Percentiles rank a stretch among this genome's conserved stretches.
Evolutionary conservation across 2,888 invertebrate genomes (phyloP).

Genomic region (Patella depressa): DNA sequence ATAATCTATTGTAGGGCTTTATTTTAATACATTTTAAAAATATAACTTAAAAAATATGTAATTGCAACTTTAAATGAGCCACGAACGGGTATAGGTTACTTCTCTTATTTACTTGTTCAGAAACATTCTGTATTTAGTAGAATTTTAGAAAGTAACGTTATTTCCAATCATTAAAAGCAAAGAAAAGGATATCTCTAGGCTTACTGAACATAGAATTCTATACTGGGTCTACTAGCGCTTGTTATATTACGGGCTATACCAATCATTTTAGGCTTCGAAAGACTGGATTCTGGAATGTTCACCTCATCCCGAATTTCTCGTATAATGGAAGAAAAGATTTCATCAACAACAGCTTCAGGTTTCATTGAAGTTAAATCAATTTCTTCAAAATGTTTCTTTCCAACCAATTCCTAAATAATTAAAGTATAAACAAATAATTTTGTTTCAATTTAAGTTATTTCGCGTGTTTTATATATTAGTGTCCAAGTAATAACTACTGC

Average conservation of each 20-base stretch:
- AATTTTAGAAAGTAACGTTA: not conserved
- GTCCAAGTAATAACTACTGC: too few species aligned
- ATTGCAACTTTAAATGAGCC: too few species aligned
- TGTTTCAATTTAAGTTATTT: too few species aligned
- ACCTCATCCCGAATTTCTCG: constrained; percentile 71
- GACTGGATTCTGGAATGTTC: constrained; percentile 60
- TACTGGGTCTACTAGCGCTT: constrained; percentile 69
- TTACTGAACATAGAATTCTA: constrained; percentile 70
- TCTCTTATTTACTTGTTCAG: too few species aligned
- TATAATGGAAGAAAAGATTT: constrained; percentile 70
- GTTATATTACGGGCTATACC: constrained; percentile 68
- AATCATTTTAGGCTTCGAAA: constrained; percentile 63
- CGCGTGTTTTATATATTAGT: too few species aligned
- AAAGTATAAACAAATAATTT: too few species aligned
- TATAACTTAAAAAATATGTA: too few species aligned
- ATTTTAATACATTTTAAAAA: too few species aligned
- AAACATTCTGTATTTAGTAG: too few species aligned
- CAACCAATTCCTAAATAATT: constrained; percentile 61
- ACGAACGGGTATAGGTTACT: too few species aligned
- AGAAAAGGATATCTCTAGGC: not conserved
- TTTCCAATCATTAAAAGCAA: not conserved
- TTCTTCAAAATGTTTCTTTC: constrained; percentile 49
- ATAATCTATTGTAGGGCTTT: too few species aligned
- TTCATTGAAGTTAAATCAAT: constrained; percentile 51
- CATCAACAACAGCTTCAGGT: constrained; percentile 55